Base-by-base conservation (phyloP, 2,888 invertebrate species). In the Drosophila borealis region DNA sequence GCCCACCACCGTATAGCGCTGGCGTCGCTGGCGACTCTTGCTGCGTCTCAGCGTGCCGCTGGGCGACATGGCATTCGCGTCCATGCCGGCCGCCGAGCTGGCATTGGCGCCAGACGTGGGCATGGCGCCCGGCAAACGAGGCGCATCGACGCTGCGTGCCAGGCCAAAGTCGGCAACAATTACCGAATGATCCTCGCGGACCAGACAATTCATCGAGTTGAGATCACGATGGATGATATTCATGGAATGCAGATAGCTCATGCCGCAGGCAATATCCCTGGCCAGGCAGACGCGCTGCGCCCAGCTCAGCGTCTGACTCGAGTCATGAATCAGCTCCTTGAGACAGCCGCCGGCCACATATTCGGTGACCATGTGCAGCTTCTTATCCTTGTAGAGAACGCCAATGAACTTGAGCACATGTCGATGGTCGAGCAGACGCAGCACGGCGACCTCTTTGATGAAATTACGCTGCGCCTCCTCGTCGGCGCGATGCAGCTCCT, bases 131-230 rank as follows among this genome's bases (percentile, higher is more conserved):
- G 56, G 74, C 0, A 79, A 14, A 1, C 86, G 83, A 1, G 92
- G 92, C 6, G 92, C 91, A 44, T 90, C 92, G 37, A 97, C 96
- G 64, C 97, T 95, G 63, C 98, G 94, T 0, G 98, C 98, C 75
- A 98, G 93, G 0, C 98, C 98, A 93, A 98, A 98, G 93, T 98
- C 98, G 2, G 98, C 98, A 17, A 98, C 98, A 29, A 98, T 97
- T 46, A 98, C 98, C 8, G 97, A 96, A 89, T 96, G 96, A 92
- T 98, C 97, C 93, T 97, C 96, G 88, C 97, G 94, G 51, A 98
- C 97, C 80, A 98, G 94, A 92, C 98, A 98, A 93, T 98, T 98
- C 92, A 98, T 96, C 25, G 98, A 98, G 93, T 98, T 98, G 90
- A 98, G 94, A 93, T 98, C 98, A 57, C 98, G 93, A 93, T 98